Conservation (phyloP, 64 coral and sea anemone genomes). For the Cladopsammia gracilis region DNA sequence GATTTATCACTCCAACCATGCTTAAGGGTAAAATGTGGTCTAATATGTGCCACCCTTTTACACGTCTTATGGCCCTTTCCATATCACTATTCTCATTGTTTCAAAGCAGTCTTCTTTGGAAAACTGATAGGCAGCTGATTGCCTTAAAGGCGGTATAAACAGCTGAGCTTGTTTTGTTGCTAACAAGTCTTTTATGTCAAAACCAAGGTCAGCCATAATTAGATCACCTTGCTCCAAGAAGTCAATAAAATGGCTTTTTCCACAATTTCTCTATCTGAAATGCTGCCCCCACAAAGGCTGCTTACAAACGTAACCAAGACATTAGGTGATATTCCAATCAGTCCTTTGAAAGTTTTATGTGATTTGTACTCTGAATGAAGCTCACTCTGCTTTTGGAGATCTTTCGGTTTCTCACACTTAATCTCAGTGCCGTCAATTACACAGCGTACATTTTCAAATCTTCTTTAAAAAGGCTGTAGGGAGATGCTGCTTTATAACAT, state of each 20-base stretch:
- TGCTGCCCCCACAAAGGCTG: slow-evolving; percentile 11
- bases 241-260: slow-evolving; percentile 40
- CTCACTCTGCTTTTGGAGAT: slow-evolving; percentile 44
- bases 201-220: slow-evolving; percentile 11
- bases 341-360: slow-evolving; percentile 48
- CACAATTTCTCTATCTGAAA: slow-evolving; percentile 34
- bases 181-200: background rate
- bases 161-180: slow-evolving; percentile 5
- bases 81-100: slow-evolving; percentile 62
- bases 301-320: slow-evolving; percentile 43
- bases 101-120: slow-evolving; percentile 43
- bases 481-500: background rate
- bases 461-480: slow-evolving; percentile 9
- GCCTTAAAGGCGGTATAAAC: slow-evolving; percentile 26
- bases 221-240: slow-evolving; percentile 14
- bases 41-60: slow-evolving; percentile 51
- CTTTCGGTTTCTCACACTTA: slow-evolving; percentile 49
- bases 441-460: slow-evolving; percentile 36
- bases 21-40: slow-evolving; percentile 24
- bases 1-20: slow-evolving; percentile 47
- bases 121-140: slow-evolving; percentile 28
- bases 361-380: slow-evolving; percentile 61
- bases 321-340: slow-evolving; percentile 48
- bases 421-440: slow-evolving; percentile 67
- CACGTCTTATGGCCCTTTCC: slow-evolving; percentile 42